Conservation (phyloP, 2,888 invertebrate species). For the Clusia tigrina region DNA sequence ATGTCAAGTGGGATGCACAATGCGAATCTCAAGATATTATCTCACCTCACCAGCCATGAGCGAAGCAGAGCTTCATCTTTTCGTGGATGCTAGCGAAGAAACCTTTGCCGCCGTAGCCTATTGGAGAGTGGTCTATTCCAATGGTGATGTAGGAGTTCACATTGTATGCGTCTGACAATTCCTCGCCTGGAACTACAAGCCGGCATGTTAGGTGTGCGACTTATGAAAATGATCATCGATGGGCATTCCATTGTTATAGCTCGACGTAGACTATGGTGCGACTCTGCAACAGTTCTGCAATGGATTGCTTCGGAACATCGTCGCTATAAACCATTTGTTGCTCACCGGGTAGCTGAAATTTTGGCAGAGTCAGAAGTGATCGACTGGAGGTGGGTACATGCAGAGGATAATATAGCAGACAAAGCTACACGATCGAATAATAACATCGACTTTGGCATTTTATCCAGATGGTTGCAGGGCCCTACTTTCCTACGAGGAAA, state of each 20-base stretch:
- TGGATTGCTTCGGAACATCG: slow-evolving; percentile 38
- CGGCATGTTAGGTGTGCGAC: slow-evolving; percentile 24
- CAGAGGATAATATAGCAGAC: slow-evolving; percentile 18
- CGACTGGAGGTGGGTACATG: slow-evolving; percentile 37
- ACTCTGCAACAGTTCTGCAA: slow-evolving; percentile 22
- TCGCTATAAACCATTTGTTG: slow-evolving; percentile 31
- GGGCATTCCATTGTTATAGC: slow-evolving; percentile 15
- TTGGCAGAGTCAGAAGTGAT: slow-evolving; percentile 9
- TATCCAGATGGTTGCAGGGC: slow-evolving; percentile 25
- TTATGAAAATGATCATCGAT: slow-evolving; percentile 14
- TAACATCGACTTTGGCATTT: slow-evolving; percentile 14
- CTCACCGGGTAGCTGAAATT: slow-evolving; percentile 26
- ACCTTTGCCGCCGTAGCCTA: slow-evolving; percentile 32
- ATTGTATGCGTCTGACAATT: slow-evolving; percentile 23
- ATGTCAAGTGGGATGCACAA: slow-evolving; percentile 24
- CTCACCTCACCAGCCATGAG: slow-evolving; percentile 13
- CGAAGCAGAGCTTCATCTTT: slow-evolving; percentile 22
- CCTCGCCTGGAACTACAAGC: slow-evolving; percentile 26
- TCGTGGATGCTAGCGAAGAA: slow-evolving; percentile 25
- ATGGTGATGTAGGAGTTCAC: slow-evolving; percentile 14
- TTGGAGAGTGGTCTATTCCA: slow-evolving; percentile 17
- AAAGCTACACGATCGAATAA: slow-evolving; percentile 22
- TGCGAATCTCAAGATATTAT: slow-evolving; percentile 10
- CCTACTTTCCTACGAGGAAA: slow-evolving; percentile 9
- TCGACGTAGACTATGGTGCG: slow-evolving; percentile 20